Base-by-base conservation (phyloP, 2,888 invertebrate genomes). In the Noctua janthina region DNA sequence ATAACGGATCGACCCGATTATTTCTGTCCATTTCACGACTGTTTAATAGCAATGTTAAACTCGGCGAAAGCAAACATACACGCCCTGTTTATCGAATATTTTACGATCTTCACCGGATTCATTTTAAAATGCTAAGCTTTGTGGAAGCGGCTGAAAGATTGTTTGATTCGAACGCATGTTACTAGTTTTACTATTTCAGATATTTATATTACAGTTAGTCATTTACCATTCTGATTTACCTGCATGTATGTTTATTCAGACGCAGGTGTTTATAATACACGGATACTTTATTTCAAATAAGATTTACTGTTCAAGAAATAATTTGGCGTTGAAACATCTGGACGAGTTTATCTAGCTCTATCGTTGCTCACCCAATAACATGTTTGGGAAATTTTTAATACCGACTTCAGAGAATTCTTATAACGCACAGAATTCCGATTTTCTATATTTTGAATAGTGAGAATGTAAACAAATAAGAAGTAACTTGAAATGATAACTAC, bases 31-130 rank as follows among this genome's bases (percentile, higher is more conserved):
- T 96, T 96, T 96, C 96, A 96, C 93, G 96, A 96, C 96, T 96
- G 96, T 96, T 96, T 96, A 96, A 96, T 96, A 96, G 96, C 96
- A 96, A 96, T 96, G 96, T 96, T 96, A 95, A 96, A 96, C 94
- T 95, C 95, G 93, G 94, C 95, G 95, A 96, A 96, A 96, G 96
- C 96, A 96, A 96, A 96, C 96, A 96, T 91, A 95, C 94, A 93
- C 93, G 95, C 95, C 95, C 95, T 96, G 96, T 96, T 97, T 96
- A 96, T 96, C 94, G 94, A 96, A 96, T 96, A 97, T 97, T 96
- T 96, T 96, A 97, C 97, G 96, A 96, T 95, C 93, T 95, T 93
- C 91, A 93, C 92, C 92, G 93, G 94, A 95, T 96, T 96, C 94
- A 96, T 96, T 96, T 96, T 95, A 96, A 96, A 97, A 96, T 95